Evolutionary conservation across 1,140 invertebrate species (phyloP), one percentile per base, ranked within the genome.

Genomic region (Calliopsis andreniformis): DNA sequence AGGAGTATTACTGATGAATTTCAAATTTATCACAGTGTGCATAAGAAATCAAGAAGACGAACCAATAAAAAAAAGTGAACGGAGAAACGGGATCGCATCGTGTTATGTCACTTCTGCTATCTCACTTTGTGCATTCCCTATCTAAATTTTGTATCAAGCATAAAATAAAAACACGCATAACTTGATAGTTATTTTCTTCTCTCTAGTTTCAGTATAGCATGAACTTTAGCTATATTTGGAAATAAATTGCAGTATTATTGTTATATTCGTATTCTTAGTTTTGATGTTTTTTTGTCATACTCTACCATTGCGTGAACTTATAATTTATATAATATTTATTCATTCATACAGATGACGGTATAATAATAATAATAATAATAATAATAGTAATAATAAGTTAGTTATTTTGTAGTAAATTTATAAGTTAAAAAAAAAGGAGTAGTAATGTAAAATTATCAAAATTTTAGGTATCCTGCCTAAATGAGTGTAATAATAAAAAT

Each of bases 61-160:
- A 47, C 72, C 20, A 35, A 42, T 59, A 83, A 67, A 77, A 79
- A 72, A 79, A 73, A 76, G 55, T 84, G 64, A 80, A 51, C 35
- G 45, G 51, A 58, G 64, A 77, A 35, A 69, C 5, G 28, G 10
- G 45, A 83, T 63, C 32, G 25, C 30, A 35, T 62, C 45, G 66
- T 45, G 30, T 20, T 28, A 30, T 72, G 18, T 53, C 16, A 62
- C 28, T 51, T 71, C 56, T n/a, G n/a, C n/a, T 51, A 14, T 47
- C 28, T 42, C 12, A 70, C 45, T 67, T 55, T 28, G n/a, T 35
- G 63, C 77, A 73, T 79, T 76, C 63, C 66, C 55, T 59, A 16
- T 14, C n/a, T 45, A 80, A 67, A 58, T 72, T 76, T 51, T 78
- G 58, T 80, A 80, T 77, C 45, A 51, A 59, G 16, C 35, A 49